phyloP scores from a whole-genome alignment of 2,797 vertebrate species.

The Pelobates cultripes region DNA sequence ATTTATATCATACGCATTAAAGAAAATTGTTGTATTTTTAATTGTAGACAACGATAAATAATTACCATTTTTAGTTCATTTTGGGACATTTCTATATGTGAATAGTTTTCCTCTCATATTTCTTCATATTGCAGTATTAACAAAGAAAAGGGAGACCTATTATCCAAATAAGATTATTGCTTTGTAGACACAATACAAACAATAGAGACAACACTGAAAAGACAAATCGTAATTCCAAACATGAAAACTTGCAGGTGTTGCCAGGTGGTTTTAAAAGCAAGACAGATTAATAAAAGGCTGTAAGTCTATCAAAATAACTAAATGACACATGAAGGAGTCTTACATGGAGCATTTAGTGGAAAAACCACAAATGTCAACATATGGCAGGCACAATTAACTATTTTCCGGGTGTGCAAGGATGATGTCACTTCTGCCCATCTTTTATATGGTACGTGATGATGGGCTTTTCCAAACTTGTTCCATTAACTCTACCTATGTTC shows the following conservation, averaged over 20 bases:
- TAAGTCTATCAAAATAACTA: background rate
- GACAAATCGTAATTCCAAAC: background rate
- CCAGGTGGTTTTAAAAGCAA: background rate
- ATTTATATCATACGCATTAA: too few relatives aligned
- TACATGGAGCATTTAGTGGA: background rate
- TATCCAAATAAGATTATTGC: slow-evolving; percentile 6
- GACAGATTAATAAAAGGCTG: background rate
- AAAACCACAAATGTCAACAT: background rate
- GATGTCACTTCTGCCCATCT: background rate
- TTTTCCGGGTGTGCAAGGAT: background rate
- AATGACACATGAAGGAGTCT: background rate
- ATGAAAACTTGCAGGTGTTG: background rate
- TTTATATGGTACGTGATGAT: background rate
- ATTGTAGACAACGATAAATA: too few relatives aligned
- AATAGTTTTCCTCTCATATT: too few relatives aligned
- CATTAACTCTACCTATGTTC: too few relatives aligned
- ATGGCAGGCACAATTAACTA: background rate
- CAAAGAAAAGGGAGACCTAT: background rate
- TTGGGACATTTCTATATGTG: too few relatives aligned
- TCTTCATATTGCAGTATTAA: background rate
- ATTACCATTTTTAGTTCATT: too few relatives aligned
- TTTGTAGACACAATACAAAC: slow-evolving; percentile 5
- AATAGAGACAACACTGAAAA: background rate
- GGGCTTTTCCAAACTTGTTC: too few relatives aligned
- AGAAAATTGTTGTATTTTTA: too few relatives aligned